Evolutionary conservation across 37 sponge, comb jelly and placozoan species (phyloP).

Genomic region (Axinella damicornis): DNA sequence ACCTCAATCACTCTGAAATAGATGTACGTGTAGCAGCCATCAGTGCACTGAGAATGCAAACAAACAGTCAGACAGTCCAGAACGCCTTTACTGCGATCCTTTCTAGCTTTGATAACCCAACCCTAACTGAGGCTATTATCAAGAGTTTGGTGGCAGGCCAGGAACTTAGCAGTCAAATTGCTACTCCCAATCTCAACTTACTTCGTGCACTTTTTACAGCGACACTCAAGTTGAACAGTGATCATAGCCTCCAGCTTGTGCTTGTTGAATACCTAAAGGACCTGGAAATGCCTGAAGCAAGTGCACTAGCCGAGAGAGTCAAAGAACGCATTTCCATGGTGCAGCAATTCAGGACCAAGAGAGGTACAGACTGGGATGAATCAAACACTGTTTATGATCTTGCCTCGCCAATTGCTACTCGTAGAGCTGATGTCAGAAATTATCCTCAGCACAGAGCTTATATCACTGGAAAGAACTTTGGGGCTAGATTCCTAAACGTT

Average conservation of each 20-base stretch:
- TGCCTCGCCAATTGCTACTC: slow-evolving; percentile 10
- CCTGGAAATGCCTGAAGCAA: too few relatives aligned
- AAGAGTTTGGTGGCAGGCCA: neutral
- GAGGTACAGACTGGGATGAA: slow-evolving; percentile 60
- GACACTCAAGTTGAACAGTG: too few relatives aligned
- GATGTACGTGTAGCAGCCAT: slow-evolving; percentile 48
- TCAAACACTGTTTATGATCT: slow-evolving; percentile 39
- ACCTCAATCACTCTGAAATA: slow-evolving; percentile 34
- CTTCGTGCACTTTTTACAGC: too few relatives aligned
- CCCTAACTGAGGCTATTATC: neutral
- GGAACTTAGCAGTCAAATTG: too few relatives aligned
- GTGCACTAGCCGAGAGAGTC: neutral
- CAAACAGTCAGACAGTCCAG: slow-evolving; percentile 12
- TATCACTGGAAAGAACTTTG: slow-evolving; percentile 67
- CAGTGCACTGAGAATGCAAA: slow-evolving; percentile 19
- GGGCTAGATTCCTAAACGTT: slow-evolving; percentile 32
- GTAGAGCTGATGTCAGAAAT: slow-evolving; percentile 40
- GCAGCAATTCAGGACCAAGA: neutral
- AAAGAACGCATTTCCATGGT: neutral
- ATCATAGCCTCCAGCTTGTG: too few relatives aligned
- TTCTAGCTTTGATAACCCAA: too few relatives aligned
- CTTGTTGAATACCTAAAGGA: too few relatives aligned
- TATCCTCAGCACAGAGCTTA: slow-evolving; percentile 61
- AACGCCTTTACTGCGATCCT: slow-evolving; percentile 8
- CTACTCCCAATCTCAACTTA: too few relatives aligned